Base-by-base conservation (phyloP, 2,113 vertebrate species). In the Pedionomus torquatus region DNA sequence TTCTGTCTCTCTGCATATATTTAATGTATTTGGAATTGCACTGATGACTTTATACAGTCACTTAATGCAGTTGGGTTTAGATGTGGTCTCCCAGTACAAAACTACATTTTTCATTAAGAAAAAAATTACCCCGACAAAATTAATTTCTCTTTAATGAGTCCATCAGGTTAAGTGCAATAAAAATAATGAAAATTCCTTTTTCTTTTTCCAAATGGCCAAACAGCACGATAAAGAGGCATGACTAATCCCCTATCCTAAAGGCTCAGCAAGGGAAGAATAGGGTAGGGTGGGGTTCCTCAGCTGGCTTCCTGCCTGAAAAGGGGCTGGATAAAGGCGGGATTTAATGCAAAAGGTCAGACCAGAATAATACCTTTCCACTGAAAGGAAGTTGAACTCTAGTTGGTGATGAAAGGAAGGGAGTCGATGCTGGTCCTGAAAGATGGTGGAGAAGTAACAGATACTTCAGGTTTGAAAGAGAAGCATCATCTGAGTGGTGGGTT, bases 131-230 rank as follows among this genome's bases (percentile, higher is more conserved):
- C 41, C 11, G 43, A 78, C 33, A 87, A 75, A 94, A 94, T 65
- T 87, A 1, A 84, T 93, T 87, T 94, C 26, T 91, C 57, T 91
- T 87, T 85, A 95, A 96, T 49, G 63, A 86, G 71, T 86, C 66
- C 68, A 89, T 82, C 93, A 93, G 43, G 7, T 87, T 91, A 91
- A 95, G 54, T 37, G 30, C 80, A 95, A 96, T 85, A 91, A 95
- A 97, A 97, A 95, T 91, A 2, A 83, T 91, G 65, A 91, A 87
- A 84, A 79, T 78, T 84, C 86, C 17, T 81, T 92, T 92, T 85
- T 30, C 23, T n/a, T 87, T 96, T 94, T 87, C 72, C 51, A 80
- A 95, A 79, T 75, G 81, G 79, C 83, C 83, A 72, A 92, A 86
- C 17, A 7, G 64, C 52, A 52, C 2, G 74, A 60, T 96, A 87